Percentiles rank a stretch among this genome's conserved stretches.
Evolutionary conservation across 2,888 invertebrate species (phyloP).

Genomic region (Saturnia pavonia): DNA sequence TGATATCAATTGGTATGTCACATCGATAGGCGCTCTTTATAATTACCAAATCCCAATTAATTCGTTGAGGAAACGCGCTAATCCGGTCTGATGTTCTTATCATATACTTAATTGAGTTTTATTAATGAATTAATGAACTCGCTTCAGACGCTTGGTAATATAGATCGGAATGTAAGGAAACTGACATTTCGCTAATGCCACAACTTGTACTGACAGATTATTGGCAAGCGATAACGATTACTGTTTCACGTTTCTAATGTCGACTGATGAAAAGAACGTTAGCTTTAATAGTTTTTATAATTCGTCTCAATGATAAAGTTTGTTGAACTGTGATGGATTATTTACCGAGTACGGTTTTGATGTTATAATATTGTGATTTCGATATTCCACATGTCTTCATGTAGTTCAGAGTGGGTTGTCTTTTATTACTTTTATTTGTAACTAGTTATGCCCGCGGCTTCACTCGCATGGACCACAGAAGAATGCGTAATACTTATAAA

Average conservation of each 20-base stretch:
- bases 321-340: neutral
- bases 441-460: too few relatives aligned
- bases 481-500: too few relatives aligned
- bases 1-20: conserved; percentile 33
- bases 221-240: neutral
- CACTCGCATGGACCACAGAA: too few relatives aligned
- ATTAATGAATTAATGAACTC: conserved; percentile 74
- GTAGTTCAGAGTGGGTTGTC: too few relatives aligned
- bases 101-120: conserved; percentile 74
- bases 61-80: conserved; percentile 70
- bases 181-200: conserved; percentile 12
- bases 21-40: conserved; percentile 54
- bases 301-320: neutral
- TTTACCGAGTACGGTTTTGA: too few relatives aligned
- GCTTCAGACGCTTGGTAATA: conserved; percentile 32
- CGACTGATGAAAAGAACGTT: neutral
- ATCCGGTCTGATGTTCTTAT: conserved; percentile 69
- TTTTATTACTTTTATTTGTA: too few relatives aligned
- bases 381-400: too few relatives aligned
- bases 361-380: too few relatives aligned
- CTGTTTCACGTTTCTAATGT: neutral
- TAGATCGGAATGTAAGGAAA: conserved; percentile 29
- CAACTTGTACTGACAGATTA: neutral
- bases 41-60: conserved; percentile 73
- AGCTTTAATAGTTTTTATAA: neutral